Evolutionary conservation across 2,888 invertebrate genomes (phyloP), one percentile per base, ranked within the genome.

Genomic region (Lobophora halterata): DNA sequence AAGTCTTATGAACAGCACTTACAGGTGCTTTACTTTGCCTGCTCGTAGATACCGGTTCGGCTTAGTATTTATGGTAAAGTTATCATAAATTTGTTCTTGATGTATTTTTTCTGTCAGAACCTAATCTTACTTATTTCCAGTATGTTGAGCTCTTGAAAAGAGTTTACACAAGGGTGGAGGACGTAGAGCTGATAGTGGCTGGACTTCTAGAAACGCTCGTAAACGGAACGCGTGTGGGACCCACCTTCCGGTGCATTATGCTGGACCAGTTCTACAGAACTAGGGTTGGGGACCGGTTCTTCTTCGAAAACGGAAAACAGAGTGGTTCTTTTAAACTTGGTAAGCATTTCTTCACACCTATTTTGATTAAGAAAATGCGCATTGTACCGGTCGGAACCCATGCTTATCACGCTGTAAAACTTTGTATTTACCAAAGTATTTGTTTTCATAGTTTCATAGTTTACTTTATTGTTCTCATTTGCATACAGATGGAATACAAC

Each of bases 101-200:
- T n/a, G n/a, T n/a, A n/a, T n/a, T n/a, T 8, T 12, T 13, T 13
- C 7, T 30, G 29, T 7, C 25, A 8, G 4, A 26, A 7, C 18
- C 18, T 10, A 11, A 13, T 8, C 3, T 5, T 10, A 5, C 10
- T 11, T 2, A 16, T 41, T 41, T 14, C n/a, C 31, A 61, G 61
- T 20, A 38, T 9, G 52, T 58, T 2, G 8, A 30, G 5, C 46
- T 38, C 34, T 6, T 62, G 13, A 10, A 39, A 34, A 2, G 21
- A 10, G 3, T 93, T 1, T 94, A 93, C 70, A 89, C 88, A 36
- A 86, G 82, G 41, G 90, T 91, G 0, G 92, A 93, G 33, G 95
- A 96, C 70, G 91, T 96, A 4, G 95, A 96, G 57, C 65, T 95
- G 12, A 92, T 91, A 8, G 92, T 94, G 2, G 95, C 93, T 3